Conservation (phyloP, 2,797 vertebrate genomes). For the Selene dorsalis region DNA sequence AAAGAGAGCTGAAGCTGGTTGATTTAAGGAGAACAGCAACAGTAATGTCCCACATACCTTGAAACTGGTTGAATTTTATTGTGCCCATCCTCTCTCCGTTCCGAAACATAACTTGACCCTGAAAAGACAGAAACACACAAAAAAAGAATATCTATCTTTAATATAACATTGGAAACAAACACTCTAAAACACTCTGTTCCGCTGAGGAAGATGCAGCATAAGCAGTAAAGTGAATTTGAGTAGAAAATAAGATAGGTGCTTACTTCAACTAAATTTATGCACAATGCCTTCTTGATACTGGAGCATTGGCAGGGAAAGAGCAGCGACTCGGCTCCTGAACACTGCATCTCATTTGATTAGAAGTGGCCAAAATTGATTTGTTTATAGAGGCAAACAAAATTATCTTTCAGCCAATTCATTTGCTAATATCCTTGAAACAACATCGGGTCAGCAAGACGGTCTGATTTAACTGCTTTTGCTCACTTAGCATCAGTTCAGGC, state of each 20-base stretch:
- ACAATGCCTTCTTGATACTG: slow-evolving; percentile 35
- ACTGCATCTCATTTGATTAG: slow-evolving; percentile 70
- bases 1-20: neutral
- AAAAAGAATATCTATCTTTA: neutral
- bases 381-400: slow-evolving; percentile 76
- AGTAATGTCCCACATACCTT: slow-evolving; percentile 86
- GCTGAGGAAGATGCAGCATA: slow-evolving; percentile 25
- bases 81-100: slow-evolving; percentile 99
- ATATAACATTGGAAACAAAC: neutral
- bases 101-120: slow-evolving; percentile 99
- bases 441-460: slow-evolving; percentile 32
- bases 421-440: slow-evolving; percentile 67
- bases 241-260: slow-evolving; percentile 21
- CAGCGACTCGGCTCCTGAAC: slow-evolving; percentile 51
- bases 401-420: slow-evolving; percentile 71
- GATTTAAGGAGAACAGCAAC: neutral
- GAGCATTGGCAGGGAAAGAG: slow-evolving; percentile 57
- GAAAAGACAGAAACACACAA: slow-evolving; percentile 45
- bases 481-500: slow-evolving; percentile 21
- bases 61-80: slow-evolving; percentile 99
- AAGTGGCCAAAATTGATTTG: slow-evolving; percentile 73
- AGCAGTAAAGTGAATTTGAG: slow-evolving; percentile 10
- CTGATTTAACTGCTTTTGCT: slow-evolving; percentile 28
- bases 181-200: slow-evolving; percentile 5
- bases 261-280: slow-evolving; percentile 52